Conservation (phyloP, 1,140 invertebrate species). For the Bombyx mandarina region DNA sequence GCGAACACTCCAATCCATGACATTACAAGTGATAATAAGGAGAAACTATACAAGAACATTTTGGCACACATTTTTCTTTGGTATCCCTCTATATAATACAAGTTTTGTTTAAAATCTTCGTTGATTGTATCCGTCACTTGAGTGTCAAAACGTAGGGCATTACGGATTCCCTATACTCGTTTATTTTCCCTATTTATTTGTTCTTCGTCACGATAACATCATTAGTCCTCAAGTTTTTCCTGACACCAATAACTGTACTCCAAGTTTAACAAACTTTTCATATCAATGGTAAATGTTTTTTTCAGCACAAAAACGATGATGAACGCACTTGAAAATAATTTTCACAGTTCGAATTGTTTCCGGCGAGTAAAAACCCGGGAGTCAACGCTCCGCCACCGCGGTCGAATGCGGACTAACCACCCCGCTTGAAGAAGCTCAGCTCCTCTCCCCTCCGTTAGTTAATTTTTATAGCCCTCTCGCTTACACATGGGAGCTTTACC, state of each 20-base stretch:
- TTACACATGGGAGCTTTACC: constrained; percentile 42
- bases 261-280: constrained; percentile 9
- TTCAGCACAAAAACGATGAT: constrained; percentile 29
- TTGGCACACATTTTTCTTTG: constrained; percentile 69
- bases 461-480: constrained; percentile 57
- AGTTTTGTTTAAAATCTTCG: constrained; percentile 36
- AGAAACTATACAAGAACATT: constrained; percentile 67
- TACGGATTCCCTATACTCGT: constrained; percentile 22
- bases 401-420: constrained; percentile 67
- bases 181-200: constrained; percentile 14
- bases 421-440: constrained; percentile 65
- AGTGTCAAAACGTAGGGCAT: constrained; percentile 34
- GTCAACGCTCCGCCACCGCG: constrained; percentile 48
- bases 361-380: constrained; percentile 23
- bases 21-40: constrained; percentile 52
- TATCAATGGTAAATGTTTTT: constrained; percentile 24
- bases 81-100: constrained; percentile 39
- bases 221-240: constrained; percentile 8
- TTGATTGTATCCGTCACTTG: constrained; percentile 60
- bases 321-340: constrained; percentile 45
- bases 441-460: constrained; percentile 66
- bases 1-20: constrained; percentile 62
- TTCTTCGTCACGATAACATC: constrained; percentile 31
- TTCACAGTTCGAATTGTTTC: constrained; percentile 59
- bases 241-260: constrained; percentile 14